Evolutionary conservation across 2,113 vertebrate genomes (phyloP).

Genomic region (Oreochromis tanganicae): DNA sequence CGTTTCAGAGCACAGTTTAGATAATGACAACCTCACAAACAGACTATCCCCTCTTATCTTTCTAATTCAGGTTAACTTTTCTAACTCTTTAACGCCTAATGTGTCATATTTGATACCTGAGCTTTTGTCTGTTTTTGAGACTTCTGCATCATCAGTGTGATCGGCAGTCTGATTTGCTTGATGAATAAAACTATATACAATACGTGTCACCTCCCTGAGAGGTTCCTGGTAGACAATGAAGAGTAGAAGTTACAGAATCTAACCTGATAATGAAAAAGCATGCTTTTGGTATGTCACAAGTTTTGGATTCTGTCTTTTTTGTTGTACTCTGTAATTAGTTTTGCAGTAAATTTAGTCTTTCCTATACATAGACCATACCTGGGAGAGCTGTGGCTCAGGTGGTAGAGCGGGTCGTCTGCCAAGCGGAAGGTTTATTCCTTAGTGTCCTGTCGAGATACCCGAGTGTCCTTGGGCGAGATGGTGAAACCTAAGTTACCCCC

Average conservation of each 20-base stretch:
- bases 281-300: neutral
- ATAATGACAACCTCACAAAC: neutral
- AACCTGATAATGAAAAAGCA: neutral
- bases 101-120: neutral
- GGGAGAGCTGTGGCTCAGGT: neutral
- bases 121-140: neutral
- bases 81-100: neutral
- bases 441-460: neutral
- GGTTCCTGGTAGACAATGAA: neutral
- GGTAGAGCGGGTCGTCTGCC: neutral
- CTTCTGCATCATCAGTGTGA: neutral
- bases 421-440: neutral
- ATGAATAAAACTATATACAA: neutral
- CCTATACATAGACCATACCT: neutral
- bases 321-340: neutral
- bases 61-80: neutral
- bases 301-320: neutral
- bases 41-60: neutral
- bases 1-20: neutral
- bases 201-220: neutral
- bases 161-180: neutral
- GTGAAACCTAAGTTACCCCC: neutral
- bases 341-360: neutral
- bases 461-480: rapidly evolving
- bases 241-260: neutral